Evolutionary conservation across 1,140 invertebrate genomes (phyloP).

Genomic region (Drosophila arawakana): DNA sequence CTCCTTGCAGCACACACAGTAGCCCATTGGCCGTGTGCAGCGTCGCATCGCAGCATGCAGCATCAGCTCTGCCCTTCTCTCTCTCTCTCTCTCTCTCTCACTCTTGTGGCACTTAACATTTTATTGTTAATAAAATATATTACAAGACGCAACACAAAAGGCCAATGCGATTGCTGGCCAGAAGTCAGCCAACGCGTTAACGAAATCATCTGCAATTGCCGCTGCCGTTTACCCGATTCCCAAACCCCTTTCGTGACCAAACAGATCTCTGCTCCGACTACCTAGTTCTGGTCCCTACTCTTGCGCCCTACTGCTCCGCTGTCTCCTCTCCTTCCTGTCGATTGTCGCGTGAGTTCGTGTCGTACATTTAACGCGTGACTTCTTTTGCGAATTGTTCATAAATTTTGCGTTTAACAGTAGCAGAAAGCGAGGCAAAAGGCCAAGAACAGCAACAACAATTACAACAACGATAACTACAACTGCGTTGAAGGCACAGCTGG

Average conservation of each 20-base stretch:
- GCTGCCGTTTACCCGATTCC: conserved; percentile 4
- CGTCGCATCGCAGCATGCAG: conserved; percentile 35
- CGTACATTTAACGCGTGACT: conserved; percentile 80
- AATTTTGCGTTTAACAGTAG: conserved; percentile 81
- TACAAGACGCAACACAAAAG: conserved; percentile 79
- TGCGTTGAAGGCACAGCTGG: conserved; percentile 56
- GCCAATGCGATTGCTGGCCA: conserved; percentile 52
- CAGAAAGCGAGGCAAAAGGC: conserved; percentile 57
- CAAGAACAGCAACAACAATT: conserved; percentile 9
- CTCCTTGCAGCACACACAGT: conserved; percentile 48
- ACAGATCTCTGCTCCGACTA: not conserved
- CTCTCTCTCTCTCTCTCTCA: not conserved
- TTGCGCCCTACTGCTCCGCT: not conserved
- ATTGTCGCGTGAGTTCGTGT: conserved; percentile 77
- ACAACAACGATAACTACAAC: conserved; percentile 39
- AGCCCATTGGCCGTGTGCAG: conserved; percentile 32
- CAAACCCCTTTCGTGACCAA: not conserved
- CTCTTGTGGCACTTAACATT: conserved; percentile 78
- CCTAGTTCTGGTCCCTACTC: not conserved
- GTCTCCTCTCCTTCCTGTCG: not conserved
- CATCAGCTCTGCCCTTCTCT: conserved; percentile 12
- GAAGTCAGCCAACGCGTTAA: conserved; percentile 67
- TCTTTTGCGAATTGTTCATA: conserved; percentile 78
- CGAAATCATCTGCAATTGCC: conserved; percentile 73
- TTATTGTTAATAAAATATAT: conserved; percentile 83